Evolutionary conservation across 2,888 invertebrate genomes (phyloP), one percentile per base, ranked within the genome.

Genomic region (Drosophila setosimentum): DNA sequence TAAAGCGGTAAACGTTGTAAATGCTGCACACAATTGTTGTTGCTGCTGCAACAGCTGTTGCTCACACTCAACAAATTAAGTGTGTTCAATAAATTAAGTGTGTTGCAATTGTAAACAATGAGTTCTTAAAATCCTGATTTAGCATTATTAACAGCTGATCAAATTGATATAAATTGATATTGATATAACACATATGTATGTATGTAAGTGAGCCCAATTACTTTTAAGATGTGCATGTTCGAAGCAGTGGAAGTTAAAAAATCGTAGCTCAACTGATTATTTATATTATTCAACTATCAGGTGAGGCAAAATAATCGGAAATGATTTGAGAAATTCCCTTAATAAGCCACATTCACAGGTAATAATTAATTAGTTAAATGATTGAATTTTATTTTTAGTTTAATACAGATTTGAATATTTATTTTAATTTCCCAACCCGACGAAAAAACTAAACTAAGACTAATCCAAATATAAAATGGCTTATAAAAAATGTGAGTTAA

Each of bases 1-100:
- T 50, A 70, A 76, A 79, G 73, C 78, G 79, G 79, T 76, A 79
- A 79, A 66, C 59, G 69, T 79, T 79, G 76, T 79, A 76, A 72
- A 61, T 67, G 48, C 53, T 71, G 55, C 30, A 27, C 42, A 55
- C 50, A 49, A 30, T 21, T 37, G 48, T 48, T 57, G 49, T n/a
- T 40, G 48, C 35, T 60, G 50, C 33, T 54, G 51, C 30, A 13
- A 13, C 33, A 33, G 33, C 33, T 33, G 33, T 33, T 33, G 33
- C 5, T 10, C n/a, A n/a, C n/a, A n/a, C n/a, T n/a, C n/a, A n/a
- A n/a, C n/a, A 49, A 49, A 49, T 49, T 18, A 18, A 18, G 18
- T 18, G 13, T 18, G 27, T 49, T 27, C n/a, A n/a, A n/a, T 10
- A 49, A 49, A 49, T 49, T 18, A 18, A 18, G 18, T 18, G 13